Percentiles rank a stretch among this genome's conserved stretches.
Conservation (phyloP, 2,888 invertebrate genomes). For the Sepioteuthis lessoniana region DNA sequence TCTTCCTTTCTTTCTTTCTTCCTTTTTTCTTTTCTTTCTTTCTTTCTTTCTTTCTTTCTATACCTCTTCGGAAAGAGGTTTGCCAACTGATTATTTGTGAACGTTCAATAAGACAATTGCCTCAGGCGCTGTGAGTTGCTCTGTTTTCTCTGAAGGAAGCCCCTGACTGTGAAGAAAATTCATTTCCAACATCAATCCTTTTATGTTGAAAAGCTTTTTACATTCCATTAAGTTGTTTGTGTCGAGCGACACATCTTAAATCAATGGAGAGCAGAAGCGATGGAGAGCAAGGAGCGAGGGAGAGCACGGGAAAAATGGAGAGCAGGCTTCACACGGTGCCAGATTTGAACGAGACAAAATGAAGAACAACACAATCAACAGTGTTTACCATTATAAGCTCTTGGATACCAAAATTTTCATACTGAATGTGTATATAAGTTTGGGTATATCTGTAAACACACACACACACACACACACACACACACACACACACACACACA, state of each 20-base stretch:
- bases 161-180: slow-evolving; percentile 16
- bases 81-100: not conserved
- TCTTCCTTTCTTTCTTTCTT: too few species aligned
- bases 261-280: not conserved
- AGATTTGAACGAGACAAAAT: not conserved
- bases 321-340: slow-evolving; percentile 33
- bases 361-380: not conserved
- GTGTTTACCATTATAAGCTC: not conserved
- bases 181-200: slow-evolving; percentile 33
- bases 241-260: slow-evolving; percentile 33
- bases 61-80: not conserved
- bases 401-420: not conserved
- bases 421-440: not conserved
- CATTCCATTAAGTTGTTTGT: slow-evolving; percentile 23
- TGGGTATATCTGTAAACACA: not conserved
- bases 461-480: too few species aligned
- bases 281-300: not conserved
- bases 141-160: slow-evolving; percentile 33
- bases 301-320: slow-evolving; percentile 2
- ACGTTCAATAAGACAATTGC: slow-evolving; percentile 6
- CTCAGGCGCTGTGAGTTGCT: not conserved
- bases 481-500: too few species aligned
- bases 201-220: slow-evolving; percentile 33
- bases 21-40: too few species aligned
- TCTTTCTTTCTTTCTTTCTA: too few species aligned